Base-by-base conservation (phyloP, 30 jellyfish, hydroid and myxozoan species). In the Hydractinia echinata region DNA sequence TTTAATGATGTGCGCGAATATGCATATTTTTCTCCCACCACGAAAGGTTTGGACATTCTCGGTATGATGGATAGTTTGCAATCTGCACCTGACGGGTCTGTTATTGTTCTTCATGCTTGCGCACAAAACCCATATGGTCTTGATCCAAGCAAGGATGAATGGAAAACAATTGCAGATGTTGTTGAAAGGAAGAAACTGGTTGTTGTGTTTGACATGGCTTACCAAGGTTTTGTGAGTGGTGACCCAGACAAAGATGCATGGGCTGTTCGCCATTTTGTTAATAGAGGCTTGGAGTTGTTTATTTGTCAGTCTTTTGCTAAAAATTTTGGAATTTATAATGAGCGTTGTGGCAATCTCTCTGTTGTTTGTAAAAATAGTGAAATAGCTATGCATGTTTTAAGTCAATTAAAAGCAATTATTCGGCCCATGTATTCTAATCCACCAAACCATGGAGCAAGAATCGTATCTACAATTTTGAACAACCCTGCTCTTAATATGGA, bases 51-150 rank as follows among this genome's bases (percentile, higher is more conserved):
- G 13, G 95, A 88, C 66, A 51, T 85, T 11, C 89, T 68, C 0
- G 97, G 95, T 54, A 81, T 89, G 95, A 54, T 85, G 15, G 90
- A 82, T 49, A 96, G 86, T 74, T 81, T 94, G 82, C 72, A 87
- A 84, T 89, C 74, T 82, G 99, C 99, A 51, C 96, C 96, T 9
- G 79, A 76, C 6, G 92, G 92, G 55, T 72, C 93, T 30, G 87
- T 89, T 51, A 56, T 94, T 67, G 60, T 89, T 54, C 67, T 94
- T 20, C 99, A 94, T 62, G 92, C 95, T 4, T 94, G 97, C 82
- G 99, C 97, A 5, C 99, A 94, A 62, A 94, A 94, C 53, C 99
- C 99, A 9, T 85, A 97, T 11, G 99, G 99, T 8, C 95, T 88
- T 48, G 99, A 94, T 81, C 97, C 96, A 44, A 52, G 68, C 13